These are phyloP conservation scores for Myzus persicae DNA, from an alignment of 1,140 invertebrate species.

Conservation along the genomic window DNA sequence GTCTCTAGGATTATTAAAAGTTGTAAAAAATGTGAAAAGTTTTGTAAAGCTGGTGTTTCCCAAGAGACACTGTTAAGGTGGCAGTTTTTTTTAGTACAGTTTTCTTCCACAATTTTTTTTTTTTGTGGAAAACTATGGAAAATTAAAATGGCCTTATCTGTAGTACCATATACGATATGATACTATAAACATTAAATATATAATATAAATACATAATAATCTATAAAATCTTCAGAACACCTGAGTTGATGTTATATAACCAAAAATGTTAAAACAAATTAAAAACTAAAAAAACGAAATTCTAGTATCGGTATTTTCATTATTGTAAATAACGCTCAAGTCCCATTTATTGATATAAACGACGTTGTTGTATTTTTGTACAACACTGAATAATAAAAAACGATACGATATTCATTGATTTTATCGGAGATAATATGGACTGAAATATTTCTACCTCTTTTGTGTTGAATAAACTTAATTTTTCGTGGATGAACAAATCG, in stretches of 20 bases:
- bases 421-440: neutral
- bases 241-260: neutral
- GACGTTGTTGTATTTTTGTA: neutral
- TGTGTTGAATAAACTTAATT: neutral
- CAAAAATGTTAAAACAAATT: neutral
- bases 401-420: neutral
- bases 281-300: neutral
- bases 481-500: neutral
- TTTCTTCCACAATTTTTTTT: neutral
- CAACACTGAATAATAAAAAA: neutral
- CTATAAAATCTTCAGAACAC: neutral
- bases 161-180: no score
- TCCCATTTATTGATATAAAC: neutral
- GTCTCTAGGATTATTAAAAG: constrained; percentile 5
- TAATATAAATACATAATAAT: neutral
- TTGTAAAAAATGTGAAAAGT: neutral
- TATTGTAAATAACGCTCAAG: neutral
- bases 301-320: neutral
- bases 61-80: neutral
- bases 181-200: neutral
- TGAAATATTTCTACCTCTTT: neutral
- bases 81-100: neutral
- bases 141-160: neutral
- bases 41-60: neutral
- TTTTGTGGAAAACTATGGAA: neutral